Percentiles rank a stretch among this genome's conserved stretches.
Evolutionary conservation across 2,797 vertebrate species (phyloP).

Genomic region (Clarias pachynema): DNA sequence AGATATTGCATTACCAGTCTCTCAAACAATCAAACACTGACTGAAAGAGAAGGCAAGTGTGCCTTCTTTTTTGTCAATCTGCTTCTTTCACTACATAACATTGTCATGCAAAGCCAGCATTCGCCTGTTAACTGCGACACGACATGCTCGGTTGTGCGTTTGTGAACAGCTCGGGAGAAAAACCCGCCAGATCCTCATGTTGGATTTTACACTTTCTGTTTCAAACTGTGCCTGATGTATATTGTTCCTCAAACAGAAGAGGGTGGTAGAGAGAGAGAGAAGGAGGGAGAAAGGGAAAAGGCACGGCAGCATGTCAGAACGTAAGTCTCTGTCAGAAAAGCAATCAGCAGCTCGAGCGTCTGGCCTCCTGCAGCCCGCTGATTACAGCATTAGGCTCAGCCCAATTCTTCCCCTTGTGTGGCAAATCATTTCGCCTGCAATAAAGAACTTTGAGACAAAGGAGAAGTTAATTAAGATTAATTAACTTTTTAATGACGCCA

Average conservation of each 20-base stretch:
- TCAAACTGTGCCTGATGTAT: constrained; percentile 62
- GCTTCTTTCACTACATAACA: constrained; percentile 27
- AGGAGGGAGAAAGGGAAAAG: constrained; percentile 16
- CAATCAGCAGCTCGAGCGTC: constrained; percentile 63
- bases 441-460: constrained; percentile 66
- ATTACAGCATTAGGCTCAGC: constrained; percentile 66
- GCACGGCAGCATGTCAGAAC: constrained; percentile 53
- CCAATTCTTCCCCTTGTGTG: constrained; percentile 65
- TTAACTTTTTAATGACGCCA: constrained; percentile 64
- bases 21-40: constrained; percentile 1
- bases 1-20: background rate
- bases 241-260: constrained; percentile 59
- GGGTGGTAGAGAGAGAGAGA: constrained; percentile 41
- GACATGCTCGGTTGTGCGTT: constrained; percentile 42
- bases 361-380: constrained; percentile 64
- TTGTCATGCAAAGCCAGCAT: constrained; percentile 38
- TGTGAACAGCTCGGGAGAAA: constrained; percentile 39
- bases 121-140: constrained; percentile 11
- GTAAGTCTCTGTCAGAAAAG: constrained; percentile 64
- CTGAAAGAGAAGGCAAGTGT: constrained; percentile 27
- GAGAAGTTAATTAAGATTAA: constrained; percentile 70
- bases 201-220: constrained; percentile 59
- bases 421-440: constrained; percentile 63
- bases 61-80: constrained; percentile 3
- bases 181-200: constrained; percentile 43